Evolutionary conservation across 2,113 vertebrate species (phyloP).

Genomic region (Corydoras sp.): DNA sequence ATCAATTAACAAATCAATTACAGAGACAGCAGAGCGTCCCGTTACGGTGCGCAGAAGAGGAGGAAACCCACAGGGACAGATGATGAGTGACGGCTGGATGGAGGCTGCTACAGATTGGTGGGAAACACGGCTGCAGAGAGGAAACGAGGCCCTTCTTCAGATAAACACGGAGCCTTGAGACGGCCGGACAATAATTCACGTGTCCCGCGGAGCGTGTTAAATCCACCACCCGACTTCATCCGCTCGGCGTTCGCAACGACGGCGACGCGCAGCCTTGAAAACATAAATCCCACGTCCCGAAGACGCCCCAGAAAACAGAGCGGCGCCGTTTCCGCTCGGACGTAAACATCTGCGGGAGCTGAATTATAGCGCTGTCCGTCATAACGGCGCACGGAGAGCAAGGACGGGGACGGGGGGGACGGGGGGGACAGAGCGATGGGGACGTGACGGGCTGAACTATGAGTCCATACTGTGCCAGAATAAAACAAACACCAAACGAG

Average conservation of each 20-base stretch:
- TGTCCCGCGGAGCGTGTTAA: constrained; percentile 10
- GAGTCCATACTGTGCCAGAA: too few species aligned
- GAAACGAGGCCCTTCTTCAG: constrained; percentile 21
- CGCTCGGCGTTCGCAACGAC: constrained; percentile 7
- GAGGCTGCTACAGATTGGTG: background rate
- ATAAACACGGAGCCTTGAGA: constrained; percentile 18
- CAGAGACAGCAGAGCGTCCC: too few species aligned
- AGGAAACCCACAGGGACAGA: too few species aligned
- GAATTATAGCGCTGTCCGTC: background rate
- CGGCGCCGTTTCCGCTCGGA: background rate
- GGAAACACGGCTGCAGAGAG: constrained; percentile 8
- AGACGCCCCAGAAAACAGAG: background rate
- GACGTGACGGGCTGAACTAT: background rate
- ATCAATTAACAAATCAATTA: too few species aligned
- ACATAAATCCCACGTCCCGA: constrained; percentile 15
- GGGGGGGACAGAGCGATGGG: background rate
- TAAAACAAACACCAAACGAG: too few species aligned
- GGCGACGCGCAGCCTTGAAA: constrained; percentile 21
- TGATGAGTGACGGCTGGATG: too few species aligned
- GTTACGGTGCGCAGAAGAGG: too few species aligned
- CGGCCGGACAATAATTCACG: too few species aligned
- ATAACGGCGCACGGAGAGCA: background rate
- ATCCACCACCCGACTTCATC: constrained; percentile 11
- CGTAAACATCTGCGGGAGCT: constrained; percentile 12
- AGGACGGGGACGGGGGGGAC: background rate